These are phyloP conservation scores for Ochlodes sylvanus DNA, from an alignment of 2,888 invertebrate species.

Conservation along the genomic window DNA sequence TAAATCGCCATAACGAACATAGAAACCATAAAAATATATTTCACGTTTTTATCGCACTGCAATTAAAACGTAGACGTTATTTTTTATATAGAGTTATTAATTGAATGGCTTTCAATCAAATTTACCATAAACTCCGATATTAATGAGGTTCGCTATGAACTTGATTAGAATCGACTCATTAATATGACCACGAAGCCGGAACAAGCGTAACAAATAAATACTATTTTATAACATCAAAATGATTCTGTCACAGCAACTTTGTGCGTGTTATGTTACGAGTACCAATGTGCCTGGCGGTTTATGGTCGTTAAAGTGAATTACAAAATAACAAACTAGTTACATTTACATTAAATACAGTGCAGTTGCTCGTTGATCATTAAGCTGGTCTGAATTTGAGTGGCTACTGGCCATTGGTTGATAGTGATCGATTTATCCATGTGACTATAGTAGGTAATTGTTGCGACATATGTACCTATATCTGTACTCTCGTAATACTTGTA, in stretches of 20 bases:
- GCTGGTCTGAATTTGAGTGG: constrained; percentile 41
- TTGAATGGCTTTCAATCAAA: constrained; percentile 32
- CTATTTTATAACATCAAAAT: constrained; percentile 11
- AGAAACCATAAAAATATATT: constrained; percentile 6
- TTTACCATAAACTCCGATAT: constrained; percentile 39
- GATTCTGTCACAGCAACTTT: constrained; percentile 9
- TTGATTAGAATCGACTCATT: constrained; percentile 40
- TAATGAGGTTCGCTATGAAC: constrained; percentile 34
- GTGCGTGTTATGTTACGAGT: background rate
- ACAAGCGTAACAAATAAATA: constrained; percentile 34
- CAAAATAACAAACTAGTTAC: constrained; percentile 36
- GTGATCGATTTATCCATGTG: constrained; percentile 59
- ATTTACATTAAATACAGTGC: constrained; percentile 39
- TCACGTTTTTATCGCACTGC: constrained; percentile 10
- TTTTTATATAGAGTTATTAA: constrained; percentile 27
- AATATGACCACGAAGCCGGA: constrained; percentile 36
- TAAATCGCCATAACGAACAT: background rate
- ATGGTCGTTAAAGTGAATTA: constrained; percentile 28
- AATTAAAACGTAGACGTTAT: constrained; percentile 9
- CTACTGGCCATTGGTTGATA: constrained; percentile 51
- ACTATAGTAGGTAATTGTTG: constrained; percentile 47
- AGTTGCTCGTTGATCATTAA: constrained; percentile 39
- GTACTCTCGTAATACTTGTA: constrained; percentile 28
- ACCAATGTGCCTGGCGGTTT: background rate
- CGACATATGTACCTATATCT: constrained; percentile 45